A percentile compares a stretch with the other conserved stretches of the same genome.
These are phyloP conservation scores for Chondrosia reniformis DNA, from an alignment of 37 sponge, comb jelly and placozoan species.

Conservation along the genomic window DNA sequence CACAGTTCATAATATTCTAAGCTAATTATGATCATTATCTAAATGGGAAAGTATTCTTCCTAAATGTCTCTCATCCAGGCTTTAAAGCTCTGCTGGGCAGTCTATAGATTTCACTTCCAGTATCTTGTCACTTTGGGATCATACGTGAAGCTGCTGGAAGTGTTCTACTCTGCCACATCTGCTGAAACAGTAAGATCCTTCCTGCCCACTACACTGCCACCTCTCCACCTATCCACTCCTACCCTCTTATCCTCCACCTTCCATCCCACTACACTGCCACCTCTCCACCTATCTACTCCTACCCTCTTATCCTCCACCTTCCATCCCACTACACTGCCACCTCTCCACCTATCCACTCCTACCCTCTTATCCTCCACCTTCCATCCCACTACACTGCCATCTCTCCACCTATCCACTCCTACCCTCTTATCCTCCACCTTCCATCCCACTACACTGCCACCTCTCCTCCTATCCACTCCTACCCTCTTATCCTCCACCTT, in stretches of 20 bases:
- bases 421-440: not conserved
- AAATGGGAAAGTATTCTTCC: too few species aligned
- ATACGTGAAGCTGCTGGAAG: conserved; percentile 59
- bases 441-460: not conserved
- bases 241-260: not conserved
- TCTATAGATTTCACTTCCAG: conserved; percentile 82
- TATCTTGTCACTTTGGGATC: conserved; percentile 61
- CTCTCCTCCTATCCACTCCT: not conserved
- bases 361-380: not conserved
- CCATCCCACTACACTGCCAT: not conserved
- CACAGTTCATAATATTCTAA: too few species aligned
- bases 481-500: not conserved
- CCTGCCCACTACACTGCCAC: too few species aligned
- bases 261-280: not conserved
- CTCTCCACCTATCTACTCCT: not conserved
- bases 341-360: not conserved
- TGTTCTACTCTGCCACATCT: conserved; percentile 22
- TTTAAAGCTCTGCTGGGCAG: conserved; percentile 55
- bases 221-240: not conserved
- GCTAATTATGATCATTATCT: too few species aligned
- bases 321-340: not conserved
- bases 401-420: not conserved
- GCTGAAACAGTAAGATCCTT: conserved; percentile 8
- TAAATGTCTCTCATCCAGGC: too few species aligned
- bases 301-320: not conserved